Evolutionary conservation across 1,140 invertebrate genomes (phyloP).

Genomic region (Aphelenchoides besseyi): DNA sequence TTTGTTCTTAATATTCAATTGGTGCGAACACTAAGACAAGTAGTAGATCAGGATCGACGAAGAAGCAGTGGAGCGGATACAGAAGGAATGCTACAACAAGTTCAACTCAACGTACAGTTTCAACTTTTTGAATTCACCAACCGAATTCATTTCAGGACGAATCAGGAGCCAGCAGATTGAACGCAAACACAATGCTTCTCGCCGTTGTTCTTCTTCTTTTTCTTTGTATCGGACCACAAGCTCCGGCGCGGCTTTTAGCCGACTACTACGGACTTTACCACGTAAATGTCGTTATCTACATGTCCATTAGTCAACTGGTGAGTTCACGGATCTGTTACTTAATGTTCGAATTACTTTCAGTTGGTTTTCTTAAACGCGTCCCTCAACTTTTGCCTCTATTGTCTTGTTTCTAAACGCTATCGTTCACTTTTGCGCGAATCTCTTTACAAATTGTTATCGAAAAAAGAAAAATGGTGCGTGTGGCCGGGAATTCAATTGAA

Average conservation of each 20-base stretch:
- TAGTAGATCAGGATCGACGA: conserved; percentile 54
- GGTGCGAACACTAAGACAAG: conserved; percentile 50
- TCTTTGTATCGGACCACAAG: conserved; percentile 61
- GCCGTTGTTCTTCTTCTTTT: conserved; percentile 58
- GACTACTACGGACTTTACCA: conserved; percentile 58
- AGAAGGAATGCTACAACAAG: conserved; percentile 8
- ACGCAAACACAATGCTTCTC: conserved; percentile 62
- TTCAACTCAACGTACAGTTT: conserved; percentile 9
- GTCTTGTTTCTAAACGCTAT: conserved; percentile 56
- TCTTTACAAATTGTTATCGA: conserved; percentile 13
- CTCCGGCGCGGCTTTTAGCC: conserved; percentile 56
- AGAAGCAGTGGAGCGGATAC: conserved; percentile 22
- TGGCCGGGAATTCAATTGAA: conserved; percentile 28
- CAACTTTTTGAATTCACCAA: not conserved
- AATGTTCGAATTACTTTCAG: conserved; percentile 36
- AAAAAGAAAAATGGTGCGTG: conserved; percentile 15
- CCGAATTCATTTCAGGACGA: conserved; percentile 18
- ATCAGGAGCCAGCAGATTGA: conserved; percentile 32
- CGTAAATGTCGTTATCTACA: conserved; percentile 54
- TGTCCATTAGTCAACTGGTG: conserved; percentile 57
- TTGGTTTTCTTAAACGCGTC: conserved; percentile 62
- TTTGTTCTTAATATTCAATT: conserved; percentile 49
- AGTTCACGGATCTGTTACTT: too few species aligned
- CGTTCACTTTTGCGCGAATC: conserved; percentile 45
- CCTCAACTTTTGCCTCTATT: conserved; percentile 61